Percentiles rank a stretch among this genome's conserved stretches.
Conservation (phyloP, 2,888 invertebrate species). For the Brenthis ino region DNA sequence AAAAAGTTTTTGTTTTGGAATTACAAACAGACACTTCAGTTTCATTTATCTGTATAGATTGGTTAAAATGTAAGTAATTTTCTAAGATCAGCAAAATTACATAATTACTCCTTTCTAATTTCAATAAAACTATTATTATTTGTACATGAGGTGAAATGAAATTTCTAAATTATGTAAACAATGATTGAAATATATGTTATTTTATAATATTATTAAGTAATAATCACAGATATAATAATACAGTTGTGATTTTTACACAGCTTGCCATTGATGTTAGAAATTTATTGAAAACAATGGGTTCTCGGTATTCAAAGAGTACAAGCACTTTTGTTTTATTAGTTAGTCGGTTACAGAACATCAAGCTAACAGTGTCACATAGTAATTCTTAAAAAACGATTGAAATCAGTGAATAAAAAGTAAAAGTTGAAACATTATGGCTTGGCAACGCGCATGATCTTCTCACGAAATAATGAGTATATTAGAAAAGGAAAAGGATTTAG, state of each 20-base stretch:
- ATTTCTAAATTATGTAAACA: neutral
- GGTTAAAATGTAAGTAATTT: too few species aligned
- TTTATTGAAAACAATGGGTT: constrained; percentile 26
- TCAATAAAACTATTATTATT: constrained; percentile 5
- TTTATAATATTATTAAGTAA: too few species aligned
- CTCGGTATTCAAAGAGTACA: constrained; percentile 11
- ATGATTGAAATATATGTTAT: too few species aligned
- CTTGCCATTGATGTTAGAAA: constrained; percentile 22
- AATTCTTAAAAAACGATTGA: constrained; percentile 9
- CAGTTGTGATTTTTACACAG: constrained; percentile 19
- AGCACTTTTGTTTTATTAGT: constrained; percentile 20
- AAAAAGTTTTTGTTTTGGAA: too few species aligned
- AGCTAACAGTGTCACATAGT: constrained; percentile 10
- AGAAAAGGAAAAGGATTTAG: constrained; percentile 27
- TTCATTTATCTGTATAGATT: too few species aligned
- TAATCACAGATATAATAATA: too few species aligned
- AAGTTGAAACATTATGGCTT: constrained; percentile 10
- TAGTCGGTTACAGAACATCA: constrained; percentile 3
- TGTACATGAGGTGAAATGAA: constrained; percentile 15
- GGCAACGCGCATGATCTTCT: constrained; percentile 22
- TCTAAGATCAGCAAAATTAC: too few species aligned
- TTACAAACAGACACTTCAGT: too few species aligned
- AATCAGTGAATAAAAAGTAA: constrained; percentile 5
- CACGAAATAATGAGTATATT: constrained; percentile 27
- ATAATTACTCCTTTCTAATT: too few species aligned